A percentile compares a stretch with the other conserved stretches of the same genome.
Evolutionary conservation across 1,140 invertebrate genomes (phyloP).

Genomic region (Popillia japonica): DNA sequence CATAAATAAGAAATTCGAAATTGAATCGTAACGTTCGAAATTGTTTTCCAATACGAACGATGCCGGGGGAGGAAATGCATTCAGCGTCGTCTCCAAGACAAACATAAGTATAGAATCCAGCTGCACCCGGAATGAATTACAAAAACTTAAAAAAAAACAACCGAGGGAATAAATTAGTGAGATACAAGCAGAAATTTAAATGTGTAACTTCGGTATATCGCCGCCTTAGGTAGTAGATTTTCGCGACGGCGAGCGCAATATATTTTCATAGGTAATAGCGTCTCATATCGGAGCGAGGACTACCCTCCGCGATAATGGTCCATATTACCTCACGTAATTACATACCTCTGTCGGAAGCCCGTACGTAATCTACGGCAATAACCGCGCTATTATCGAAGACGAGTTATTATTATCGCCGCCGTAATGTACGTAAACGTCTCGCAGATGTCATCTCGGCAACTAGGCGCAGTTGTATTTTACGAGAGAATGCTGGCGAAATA

Average conservation of each 20-base stretch:
- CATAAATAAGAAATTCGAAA: constrained; percentile 31
- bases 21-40: constrained; percentile 14
- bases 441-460: background rate
- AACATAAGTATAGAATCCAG: no score
- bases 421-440: constrained; percentile 1
- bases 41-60: constrained; percentile 16
- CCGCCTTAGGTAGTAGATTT: background rate
- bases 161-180: no score
- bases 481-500: no score
- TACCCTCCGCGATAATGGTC: background rate
- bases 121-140: no score
- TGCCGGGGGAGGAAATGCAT: background rate
- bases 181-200: no score
- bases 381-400: constrained; percentile 33
- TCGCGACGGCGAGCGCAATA: background rate
- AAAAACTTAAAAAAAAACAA: no score
- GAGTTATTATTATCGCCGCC: constrained; percentile 34
- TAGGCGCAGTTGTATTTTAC: background rate
- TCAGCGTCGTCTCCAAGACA: no score
- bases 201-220: background rate
- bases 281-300: background rate
- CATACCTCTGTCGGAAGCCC: constrained; percentile 24
- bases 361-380: constrained; percentile 32
- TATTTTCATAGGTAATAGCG: background rate
- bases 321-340: background rate